phyloP scores from a whole-genome alignment of 2,888 invertebrate species.

The Euzetes globulus region DNA sequence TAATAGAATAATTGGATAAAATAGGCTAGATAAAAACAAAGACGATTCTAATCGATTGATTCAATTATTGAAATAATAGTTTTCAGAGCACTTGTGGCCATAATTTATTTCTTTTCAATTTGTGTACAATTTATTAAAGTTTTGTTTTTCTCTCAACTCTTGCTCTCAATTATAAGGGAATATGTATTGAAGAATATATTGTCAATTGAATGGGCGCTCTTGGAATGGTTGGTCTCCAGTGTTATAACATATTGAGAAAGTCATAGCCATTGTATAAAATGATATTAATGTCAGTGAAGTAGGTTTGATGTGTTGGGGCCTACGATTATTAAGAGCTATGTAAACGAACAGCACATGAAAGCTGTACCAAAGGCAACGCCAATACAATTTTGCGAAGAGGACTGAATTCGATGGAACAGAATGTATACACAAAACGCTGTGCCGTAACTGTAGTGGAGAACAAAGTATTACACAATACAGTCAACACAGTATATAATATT shows the following conservation, averaged over 20 bases:
- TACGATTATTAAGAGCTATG: conserved; percentile 27
- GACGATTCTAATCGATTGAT: too few relatives aligned
- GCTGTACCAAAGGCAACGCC: not conserved
- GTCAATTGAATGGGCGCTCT: not conserved
- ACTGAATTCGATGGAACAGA: not conserved
- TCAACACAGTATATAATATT: conserved; percentile 4
- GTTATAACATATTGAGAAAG: conserved; percentile 14
- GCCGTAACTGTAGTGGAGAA: not conserved
- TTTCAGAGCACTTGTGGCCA: too few relatives aligned
- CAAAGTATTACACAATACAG: conserved; percentile 12
- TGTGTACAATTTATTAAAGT: not conserved
- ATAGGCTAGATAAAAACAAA: too few relatives aligned
- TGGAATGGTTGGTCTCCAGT: conserved; percentile 16
- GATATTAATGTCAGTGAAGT: conserved; percentile 29
- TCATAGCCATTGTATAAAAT: conserved; percentile 19
- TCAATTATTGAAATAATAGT: too few relatives aligned
- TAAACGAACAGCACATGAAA: conserved; percentile 17
- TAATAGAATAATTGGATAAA: too few relatives aligned
- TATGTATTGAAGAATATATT: not conserved
- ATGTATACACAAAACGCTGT: not conserved
- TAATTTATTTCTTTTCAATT: not conserved
- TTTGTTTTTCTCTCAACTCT: conserved; percentile 12
- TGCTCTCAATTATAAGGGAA: not conserved
- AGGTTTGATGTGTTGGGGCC: conserved; percentile 25
- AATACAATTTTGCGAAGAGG: conserved; percentile 18